A percentile compares a stretch with the other conserved stretches of the same genome.
These are phyloP conservation scores for Callionymus lyra DNA, from an alignment of 2,113 vertebrate species.

Conservation along the genomic window DNA sequence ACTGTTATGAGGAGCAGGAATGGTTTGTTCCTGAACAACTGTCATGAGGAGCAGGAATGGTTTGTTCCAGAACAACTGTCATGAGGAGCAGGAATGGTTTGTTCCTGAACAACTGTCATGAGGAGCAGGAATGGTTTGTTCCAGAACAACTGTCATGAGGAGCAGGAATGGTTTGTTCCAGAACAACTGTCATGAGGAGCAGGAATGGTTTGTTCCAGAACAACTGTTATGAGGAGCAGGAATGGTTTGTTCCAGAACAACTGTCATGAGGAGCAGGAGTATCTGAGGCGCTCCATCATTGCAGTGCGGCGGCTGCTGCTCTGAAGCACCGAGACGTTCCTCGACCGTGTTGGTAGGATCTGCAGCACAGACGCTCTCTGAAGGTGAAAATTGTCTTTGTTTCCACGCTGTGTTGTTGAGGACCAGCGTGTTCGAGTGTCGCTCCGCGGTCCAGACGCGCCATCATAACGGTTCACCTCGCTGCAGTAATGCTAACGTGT, in stretches of 20 bases:
- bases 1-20: too few species aligned
- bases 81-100: too few species aligned
- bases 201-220: slow-evolving; percentile 68
- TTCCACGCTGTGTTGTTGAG: slow-evolving; percentile 12
- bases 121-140: too few species aligned
- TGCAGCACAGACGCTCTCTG: slow-evolving; percentile 27
- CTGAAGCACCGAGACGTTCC: slow-evolving; percentile 27
- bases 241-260: too few species aligned
- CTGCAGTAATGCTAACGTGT: slow-evolving; percentile 31
- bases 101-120: too few species aligned
- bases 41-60: too few species aligned
- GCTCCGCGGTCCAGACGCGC: slow-evolving; percentile 31
- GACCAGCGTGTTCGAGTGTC: slow-evolving; percentile 10
- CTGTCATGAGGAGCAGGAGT: too few species aligned
- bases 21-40: too few species aligned
- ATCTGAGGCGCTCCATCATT: slow-evolving; percentile 55
- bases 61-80: too few species aligned
- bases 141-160: too few species aligned
- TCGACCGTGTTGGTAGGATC: slow-evolving; percentile 30
- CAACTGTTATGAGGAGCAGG: slow-evolving; percentile 71
- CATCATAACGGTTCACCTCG: slow-evolving; percentile 49
- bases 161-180: too few species aligned
- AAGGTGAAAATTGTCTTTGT: slow-evolving; percentile 54
- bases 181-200: too few species aligned
- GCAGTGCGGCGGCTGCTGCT: slow-evolving; percentile 63